Percentiles rank a stretch among this genome's conserved stretches.
Conservation (phyloP, 2,888 invertebrate species). For the Operophtera brumata region DNA sequence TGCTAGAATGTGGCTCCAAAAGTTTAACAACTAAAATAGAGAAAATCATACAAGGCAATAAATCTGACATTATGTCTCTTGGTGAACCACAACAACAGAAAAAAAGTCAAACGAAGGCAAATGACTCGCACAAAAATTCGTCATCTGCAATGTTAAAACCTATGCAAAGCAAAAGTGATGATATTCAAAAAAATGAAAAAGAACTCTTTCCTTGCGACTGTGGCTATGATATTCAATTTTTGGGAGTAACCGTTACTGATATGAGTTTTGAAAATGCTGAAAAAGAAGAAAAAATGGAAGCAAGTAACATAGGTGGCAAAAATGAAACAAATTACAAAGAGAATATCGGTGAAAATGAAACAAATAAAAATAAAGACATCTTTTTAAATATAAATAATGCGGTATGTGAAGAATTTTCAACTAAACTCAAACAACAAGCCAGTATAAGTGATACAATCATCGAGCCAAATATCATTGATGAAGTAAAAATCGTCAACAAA, state of each 20-base stretch:
- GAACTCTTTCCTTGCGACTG: slow-evolving; percentile 33
- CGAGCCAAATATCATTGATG: no score
- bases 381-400: no score
- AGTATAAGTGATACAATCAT: no score
- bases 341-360: no score
- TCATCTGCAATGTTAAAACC: background rate
- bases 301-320: no score
- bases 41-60: background rate
- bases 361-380: no score
- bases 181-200: slow-evolving; percentile 9
- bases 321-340: no score
- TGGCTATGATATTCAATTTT: slow-evolving; percentile 60
- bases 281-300: no score
- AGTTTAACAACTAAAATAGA: slow-evolving; percentile 13
- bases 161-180: slow-evolving; percentile 23
- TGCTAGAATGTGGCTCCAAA: slow-evolving; percentile 40
- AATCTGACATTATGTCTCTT: background rate
- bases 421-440: no score
- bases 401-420: no score
- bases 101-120: background rate
- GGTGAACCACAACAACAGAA: background rate
- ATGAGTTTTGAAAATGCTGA: no score
- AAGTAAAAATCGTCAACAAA: no score
- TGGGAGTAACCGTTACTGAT: slow-evolving; percentile 65
- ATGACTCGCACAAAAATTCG: background rate